Evolutionary conservation across 2,113 vertebrate genomes (phyloP), one percentile per base, ranked within the genome.

Genomic region (Rhinogobius similis): DNA sequence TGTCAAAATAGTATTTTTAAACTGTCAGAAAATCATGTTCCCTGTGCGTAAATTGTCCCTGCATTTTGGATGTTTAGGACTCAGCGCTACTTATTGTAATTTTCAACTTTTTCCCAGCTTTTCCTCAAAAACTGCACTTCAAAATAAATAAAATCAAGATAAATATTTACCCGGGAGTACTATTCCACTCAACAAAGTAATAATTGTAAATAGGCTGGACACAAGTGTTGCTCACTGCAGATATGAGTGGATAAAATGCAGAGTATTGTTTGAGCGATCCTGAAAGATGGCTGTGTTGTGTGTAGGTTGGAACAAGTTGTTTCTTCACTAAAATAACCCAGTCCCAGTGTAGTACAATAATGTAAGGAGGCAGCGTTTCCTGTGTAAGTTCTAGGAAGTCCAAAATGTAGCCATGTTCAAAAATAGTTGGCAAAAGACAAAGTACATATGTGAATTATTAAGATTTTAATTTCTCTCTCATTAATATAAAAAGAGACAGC

Each of bases 351-450:
- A 36, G 18, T 61, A 50, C 46, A 50, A n/a, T n/a, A 50, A 50
- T 50, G 29, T 36, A 61, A 61, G 18, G 32, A 61, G 18, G 29
- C 58, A 61, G 20, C 29, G 32, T 36, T 38, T 61, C 29, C 41
- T 8, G 62, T n/a, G 6, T 39, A 41, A n/a, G 3, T 13, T 10
- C n/a, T 36, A 39, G 18, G 8, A 38, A 56, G 24, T 39, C n/a
- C 29, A 62, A 38, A 52, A 55, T 55, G 24, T 26, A 9, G 24
- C n/a, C 20, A 5, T 21, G 32, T 43, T 63, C 38, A 14, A 63
- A 43, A 63, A 63, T 63, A 63, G 62, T 24, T 13, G 62, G 39
- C 38, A 63, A 63, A 63, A 63, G 62, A 63, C 36, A 63, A 63
- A 63, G 39, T 23, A 23, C n/a, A 21, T n/a, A 23, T 24, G 39